Percentiles rank a stretch among this genome's conserved stretches.
Conservation (phyloP, 2,797 vertebrate genomes). For the Ctenopoma kingsleyae region DNA sequence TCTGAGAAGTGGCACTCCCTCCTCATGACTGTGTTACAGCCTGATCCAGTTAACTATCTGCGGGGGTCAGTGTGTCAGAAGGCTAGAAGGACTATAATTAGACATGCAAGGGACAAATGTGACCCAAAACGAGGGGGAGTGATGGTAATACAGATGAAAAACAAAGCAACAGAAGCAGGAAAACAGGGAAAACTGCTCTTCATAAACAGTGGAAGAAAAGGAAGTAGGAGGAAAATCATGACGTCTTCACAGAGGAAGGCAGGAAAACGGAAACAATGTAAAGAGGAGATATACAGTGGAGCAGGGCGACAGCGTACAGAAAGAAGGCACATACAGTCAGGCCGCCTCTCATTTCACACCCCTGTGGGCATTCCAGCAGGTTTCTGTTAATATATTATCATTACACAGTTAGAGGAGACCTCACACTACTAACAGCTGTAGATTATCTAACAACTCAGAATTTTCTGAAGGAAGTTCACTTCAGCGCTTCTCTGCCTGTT, state of each 20-base stretch:
- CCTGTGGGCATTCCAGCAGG: conserved; percentile 73
- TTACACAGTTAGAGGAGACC: conserved; percentile 31
- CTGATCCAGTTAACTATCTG: conserved; percentile 43
- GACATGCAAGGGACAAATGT: conserved; percentile 19
- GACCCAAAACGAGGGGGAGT: conserved; percentile 20
- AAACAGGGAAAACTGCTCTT: conserved; percentile 27
- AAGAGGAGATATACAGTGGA: conserved; percentile 60
- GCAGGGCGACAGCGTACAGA: conserved; percentile 12
- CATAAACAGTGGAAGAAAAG: conserved; percentile 51
- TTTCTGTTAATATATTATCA: conserved; percentile 59
- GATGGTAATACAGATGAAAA: conserved; percentile 34
- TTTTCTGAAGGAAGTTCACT: not conserved
- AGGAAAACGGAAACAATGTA: conserved; percentile 74
- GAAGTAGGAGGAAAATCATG: conserved; percentile 41
- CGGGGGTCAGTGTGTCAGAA: conserved; percentile 75
- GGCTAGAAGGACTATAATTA: conserved; percentile 44
- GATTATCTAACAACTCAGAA: conserved; percentile 2
- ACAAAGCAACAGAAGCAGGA: conserved; percentile 32
- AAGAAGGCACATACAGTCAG: conserved; percentile 10
- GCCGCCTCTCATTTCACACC: conserved; percentile 69
- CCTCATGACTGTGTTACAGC: conserved; percentile 58
- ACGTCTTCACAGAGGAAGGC: conserved; percentile 36
- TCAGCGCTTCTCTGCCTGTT: not conserved
- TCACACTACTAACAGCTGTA: conserved; percentile 14
- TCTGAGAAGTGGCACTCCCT: conserved; percentile 61